Conservation (phyloP, 1,140 invertebrate species). For the Bombus confusus region DNA sequence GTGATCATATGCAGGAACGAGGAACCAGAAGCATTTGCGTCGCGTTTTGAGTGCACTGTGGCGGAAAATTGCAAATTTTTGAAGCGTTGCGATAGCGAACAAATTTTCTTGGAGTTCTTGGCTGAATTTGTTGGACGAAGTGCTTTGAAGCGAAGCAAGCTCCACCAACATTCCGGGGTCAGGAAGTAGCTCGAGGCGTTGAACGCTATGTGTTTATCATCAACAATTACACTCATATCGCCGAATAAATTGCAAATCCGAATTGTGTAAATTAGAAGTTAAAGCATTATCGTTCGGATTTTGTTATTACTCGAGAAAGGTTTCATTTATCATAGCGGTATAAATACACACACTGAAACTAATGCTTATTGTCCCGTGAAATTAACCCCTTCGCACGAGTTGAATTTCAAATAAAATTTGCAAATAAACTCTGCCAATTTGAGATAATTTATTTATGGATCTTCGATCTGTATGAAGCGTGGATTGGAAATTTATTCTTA, state of each 20-base stretch:
- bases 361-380: too few species aligned
- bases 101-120: background rate
- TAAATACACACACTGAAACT: too few species aligned
- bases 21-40: background rate
- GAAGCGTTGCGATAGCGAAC: background rate
- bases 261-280: slow-evolving; percentile 4
- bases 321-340: too few species aligned
- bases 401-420: background rate
- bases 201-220: background rate
- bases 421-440: background rate
- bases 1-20: background rate
- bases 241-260: slow-evolving; percentile 6
- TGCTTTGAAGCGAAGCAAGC: background rate
- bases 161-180: background rate
- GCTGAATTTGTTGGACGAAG: background rate
- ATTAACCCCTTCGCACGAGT: background rate
- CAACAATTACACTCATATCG: slow-evolving; percentile 2
- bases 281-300: background rate
- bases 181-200: background rate
- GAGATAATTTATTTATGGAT: background rate
- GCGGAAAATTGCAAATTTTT: background rate
- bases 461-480: background rate
- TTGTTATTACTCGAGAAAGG: background rate
- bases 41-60: background rate
- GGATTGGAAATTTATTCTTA: background rate